These are phyloP conservation scores for Tenthredo notha DNA, from an alignment of 2,888 invertebrate genomes.

Conservation along the genomic window DNA sequence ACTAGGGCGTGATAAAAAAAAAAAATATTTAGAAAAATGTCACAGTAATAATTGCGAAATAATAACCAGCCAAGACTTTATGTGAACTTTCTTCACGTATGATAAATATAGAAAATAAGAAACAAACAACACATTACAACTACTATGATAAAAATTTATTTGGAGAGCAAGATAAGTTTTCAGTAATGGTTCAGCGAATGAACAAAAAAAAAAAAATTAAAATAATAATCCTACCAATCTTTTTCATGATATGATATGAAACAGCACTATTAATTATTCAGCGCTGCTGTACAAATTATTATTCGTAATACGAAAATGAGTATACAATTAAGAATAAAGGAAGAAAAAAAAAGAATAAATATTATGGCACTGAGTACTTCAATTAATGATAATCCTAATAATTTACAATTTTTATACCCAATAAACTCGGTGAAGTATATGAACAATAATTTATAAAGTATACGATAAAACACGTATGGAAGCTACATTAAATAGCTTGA, in stretches of 20 bases:
- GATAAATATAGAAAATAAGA: not conserved
- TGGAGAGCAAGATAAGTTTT: constrained; percentile 1
- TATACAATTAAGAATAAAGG: not conserved
- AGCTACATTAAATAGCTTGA: constrained; percentile 42
- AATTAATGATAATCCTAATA: constrained; percentile 31
- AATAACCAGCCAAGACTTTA: not conserved
- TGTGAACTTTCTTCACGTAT: not conserved
- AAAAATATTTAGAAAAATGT: not conserved
- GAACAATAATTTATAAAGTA: constrained; percentile 44
- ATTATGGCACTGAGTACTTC: constrained; percentile 53
- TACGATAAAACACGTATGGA: constrained; percentile 50
- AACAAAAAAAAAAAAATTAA: not conserved
- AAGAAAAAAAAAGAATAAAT: not conserved
- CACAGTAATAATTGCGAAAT: not conserved
- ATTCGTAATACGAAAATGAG: not conserved
- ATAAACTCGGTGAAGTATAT: constrained; percentile 35
- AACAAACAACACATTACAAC: not conserved
- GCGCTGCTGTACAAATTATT: constrained; percentile 3
- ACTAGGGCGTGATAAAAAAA: not conserved
- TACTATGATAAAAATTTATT: constrained; percentile 41
- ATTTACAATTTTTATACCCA: constrained; percentile 10
- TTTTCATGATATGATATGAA: not conserved
- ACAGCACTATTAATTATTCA: not conserved
- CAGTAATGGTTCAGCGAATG: not conserved
- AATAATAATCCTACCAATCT: not conserved